Evolutionary conservation across 1,140 invertebrate genomes (phyloP).

Genomic region (Latrodectus geometricus): DNA sequence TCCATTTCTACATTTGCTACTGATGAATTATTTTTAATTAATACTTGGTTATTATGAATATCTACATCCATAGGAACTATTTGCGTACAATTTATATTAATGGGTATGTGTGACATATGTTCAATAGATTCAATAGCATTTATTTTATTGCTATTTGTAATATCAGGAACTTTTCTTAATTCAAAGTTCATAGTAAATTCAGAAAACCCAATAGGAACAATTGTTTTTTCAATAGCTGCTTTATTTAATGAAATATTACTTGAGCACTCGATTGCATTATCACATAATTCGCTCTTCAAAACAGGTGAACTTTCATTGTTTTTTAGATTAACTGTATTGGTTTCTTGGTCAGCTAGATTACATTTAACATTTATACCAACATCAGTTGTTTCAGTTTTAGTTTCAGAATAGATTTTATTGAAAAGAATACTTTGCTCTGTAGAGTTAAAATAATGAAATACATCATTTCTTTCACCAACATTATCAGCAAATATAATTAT

Average conservation of each 20-base stretch:
- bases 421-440: conserved; percentile 66
- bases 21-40: too few relatives aligned
- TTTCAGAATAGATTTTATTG: conserved; percentile 35
- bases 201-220: conserved; percentile 22
- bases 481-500: conserved; percentile 76
- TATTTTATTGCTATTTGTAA: background rate
- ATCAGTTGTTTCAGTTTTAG: conserved; percentile 20
- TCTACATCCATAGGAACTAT: background rate
- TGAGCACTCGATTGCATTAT: background rate
- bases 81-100: conserved; percentile 28
- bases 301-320: background rate
- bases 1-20: background rate
- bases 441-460: conserved; percentile 63
- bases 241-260: background rate
- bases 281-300: background rate
- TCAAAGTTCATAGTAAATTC: conserved; percentile 30
- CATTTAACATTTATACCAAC: background rate
- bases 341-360: conserved; percentile 14
- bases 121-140: conserved; percentile 17
- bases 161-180: conserved; percentile 11
- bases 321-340: background rate
- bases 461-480: background rate
- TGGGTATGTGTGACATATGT: background rate
- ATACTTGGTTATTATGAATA: background rate
- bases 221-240: background rate